Conservation (phyloP, 1,140 invertebrate genomes). For the Pachyrhynchus sulphureomaculatus region DNA sequence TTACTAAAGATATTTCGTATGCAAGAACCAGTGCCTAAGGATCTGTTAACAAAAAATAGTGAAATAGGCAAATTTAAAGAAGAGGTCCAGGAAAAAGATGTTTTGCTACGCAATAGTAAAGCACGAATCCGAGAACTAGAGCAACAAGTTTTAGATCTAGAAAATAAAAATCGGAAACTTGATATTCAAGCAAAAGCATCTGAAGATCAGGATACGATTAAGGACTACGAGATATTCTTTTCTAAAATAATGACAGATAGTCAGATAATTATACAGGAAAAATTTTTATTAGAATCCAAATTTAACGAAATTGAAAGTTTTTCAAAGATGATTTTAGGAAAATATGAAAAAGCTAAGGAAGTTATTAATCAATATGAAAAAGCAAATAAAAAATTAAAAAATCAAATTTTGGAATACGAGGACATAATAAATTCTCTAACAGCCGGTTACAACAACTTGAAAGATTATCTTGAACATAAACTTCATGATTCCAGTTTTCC, state of each 20-base stretch:
- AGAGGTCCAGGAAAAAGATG: conserved; percentile 28
- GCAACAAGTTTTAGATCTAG: conserved; percentile 12
- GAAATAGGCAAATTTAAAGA: conserved; percentile 26
- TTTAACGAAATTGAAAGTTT: conserved; percentile 35
- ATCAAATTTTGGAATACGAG: conserved; percentile 38
- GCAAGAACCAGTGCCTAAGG: conserved; percentile 33
- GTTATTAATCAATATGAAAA: conserved; percentile 38
- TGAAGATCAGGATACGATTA: conserved; percentile 17
- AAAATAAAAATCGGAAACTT: conserved; percentile 17
- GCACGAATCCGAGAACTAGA: conserved; percentile 24
- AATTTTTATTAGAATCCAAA: conserved; percentile 11
- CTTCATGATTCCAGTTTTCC: background rate
- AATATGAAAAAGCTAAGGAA: conserved; percentile 43
- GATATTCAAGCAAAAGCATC: conserved; percentile 6
- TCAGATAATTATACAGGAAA: conserved; percentile 20
- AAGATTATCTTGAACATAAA: conserved; percentile 19
- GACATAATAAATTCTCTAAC: conserved; percentile 30
- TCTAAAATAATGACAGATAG: conserved; percentile 33
- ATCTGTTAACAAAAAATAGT: conserved; percentile 24
- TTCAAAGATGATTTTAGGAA: conserved; percentile 41
- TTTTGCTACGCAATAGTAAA: conserved; percentile 15
- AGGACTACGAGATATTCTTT: conserved; percentile 34
- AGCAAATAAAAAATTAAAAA: conserved; percentile 37
- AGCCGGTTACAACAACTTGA: conserved; percentile 34
- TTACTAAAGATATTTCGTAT: conserved; percentile 35